Evolutionary conservation across 2,888 invertebrate genomes (phyloP).

Genomic region (Melangyna quadrimaculata): DNA sequence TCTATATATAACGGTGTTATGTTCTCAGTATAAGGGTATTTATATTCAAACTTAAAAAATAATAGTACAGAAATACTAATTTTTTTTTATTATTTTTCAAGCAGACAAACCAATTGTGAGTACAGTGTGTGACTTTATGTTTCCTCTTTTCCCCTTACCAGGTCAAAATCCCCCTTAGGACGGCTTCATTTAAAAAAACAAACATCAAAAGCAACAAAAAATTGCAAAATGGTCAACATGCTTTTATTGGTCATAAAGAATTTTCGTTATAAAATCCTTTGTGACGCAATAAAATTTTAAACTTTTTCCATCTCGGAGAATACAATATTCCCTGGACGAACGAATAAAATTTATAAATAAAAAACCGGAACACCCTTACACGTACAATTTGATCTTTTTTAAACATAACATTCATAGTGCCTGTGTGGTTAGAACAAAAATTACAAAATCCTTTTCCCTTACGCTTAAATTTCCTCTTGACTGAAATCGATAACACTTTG

Average conservation of each 20-base stretch:
- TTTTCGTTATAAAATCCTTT: constrained; percentile 56
- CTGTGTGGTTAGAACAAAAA: constrained; percentile 25
- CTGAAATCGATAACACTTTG: constrained; percentile 62
- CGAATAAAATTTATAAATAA: constrained; percentile 29
- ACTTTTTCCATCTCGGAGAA: constrained; percentile 36
- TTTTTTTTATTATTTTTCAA: not conserved
- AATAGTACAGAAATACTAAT: too few relatives aligned
- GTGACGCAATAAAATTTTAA: constrained; percentile 67
- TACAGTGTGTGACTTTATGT: not conserved
- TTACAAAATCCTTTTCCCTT: constrained; percentile 50
- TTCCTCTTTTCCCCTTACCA: not conserved
- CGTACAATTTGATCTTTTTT: not conserved
- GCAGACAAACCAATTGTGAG: not conserved
- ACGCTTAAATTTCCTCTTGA: constrained; percentile 18
- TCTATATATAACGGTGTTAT: too few relatives aligned
- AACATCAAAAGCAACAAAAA: constrained; percentile 20
- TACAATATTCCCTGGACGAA: constrained; percentile 48
- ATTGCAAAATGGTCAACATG: constrained; percentile 56
- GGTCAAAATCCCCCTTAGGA: not conserved
- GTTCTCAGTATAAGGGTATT: too few relatives aligned
- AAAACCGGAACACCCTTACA: constrained; percentile 1
- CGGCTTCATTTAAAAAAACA: not conserved
- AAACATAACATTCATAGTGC: not conserved
- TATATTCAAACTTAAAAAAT: too few relatives aligned
- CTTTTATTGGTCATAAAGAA: constrained; percentile 42